Evolutionary conservation across 2,888 invertebrate species (phyloP).

Genomic region (Allolobophora icterica): DNA sequence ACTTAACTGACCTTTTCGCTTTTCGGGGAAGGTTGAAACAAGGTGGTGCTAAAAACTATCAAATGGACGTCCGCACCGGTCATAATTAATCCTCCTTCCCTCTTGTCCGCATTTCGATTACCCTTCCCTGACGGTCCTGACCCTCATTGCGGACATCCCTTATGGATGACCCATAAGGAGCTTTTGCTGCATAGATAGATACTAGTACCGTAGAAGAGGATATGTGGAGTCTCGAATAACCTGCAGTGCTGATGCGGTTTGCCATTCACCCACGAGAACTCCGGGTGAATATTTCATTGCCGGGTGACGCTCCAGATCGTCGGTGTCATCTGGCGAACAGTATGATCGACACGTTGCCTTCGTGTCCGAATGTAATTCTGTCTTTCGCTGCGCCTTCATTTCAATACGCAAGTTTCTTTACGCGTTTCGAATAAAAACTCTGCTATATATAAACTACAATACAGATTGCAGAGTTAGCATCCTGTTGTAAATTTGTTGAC

Average conservation of each 20-base stretch:
- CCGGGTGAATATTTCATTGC: background rate
- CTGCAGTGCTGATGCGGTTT: background rate
- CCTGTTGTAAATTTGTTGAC: background rate
- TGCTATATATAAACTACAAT: no score
- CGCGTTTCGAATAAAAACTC: background rate
- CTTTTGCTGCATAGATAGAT: no score
- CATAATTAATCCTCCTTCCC: no score
- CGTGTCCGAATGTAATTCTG: background rate
- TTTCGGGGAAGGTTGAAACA: no score
- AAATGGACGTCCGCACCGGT: no score
- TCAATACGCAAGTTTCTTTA: background rate
- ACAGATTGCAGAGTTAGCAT: background rate
- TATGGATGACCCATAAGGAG: no score
- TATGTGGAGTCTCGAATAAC: background rate
- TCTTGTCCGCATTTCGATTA: no score
- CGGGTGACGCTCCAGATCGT: background rate
- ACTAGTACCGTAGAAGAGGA: background rate
- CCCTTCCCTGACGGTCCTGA: no score
- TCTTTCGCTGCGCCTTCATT: slow-evolving; percentile 1
- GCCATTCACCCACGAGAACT: background rate
- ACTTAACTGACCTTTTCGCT: no score
- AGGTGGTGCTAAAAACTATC: no score
- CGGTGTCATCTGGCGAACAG: background rate
- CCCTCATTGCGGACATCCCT: no score
- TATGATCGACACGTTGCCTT: background rate